Evolutionary conservation across 2,113 vertebrate genomes (phyloP).

Genomic region (Peromyscus leucopus): DNA sequence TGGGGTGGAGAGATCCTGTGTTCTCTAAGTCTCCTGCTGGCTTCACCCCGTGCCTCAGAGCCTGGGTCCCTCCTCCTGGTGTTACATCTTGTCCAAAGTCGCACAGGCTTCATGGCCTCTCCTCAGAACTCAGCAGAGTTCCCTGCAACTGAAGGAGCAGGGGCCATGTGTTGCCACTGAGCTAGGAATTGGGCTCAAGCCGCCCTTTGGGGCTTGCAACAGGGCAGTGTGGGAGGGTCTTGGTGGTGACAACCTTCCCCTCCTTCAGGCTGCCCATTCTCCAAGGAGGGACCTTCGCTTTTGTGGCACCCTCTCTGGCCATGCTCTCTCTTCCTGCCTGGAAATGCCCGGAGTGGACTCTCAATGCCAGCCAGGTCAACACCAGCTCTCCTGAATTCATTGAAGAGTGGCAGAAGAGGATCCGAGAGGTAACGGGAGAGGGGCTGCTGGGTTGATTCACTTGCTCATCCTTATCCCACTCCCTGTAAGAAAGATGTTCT

Average conservation of each 20-base stretch:
- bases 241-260: background rate
- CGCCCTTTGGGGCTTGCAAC: background rate
- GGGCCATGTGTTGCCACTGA: background rate
- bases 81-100: background rate
- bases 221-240: background rate
- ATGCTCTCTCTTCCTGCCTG: constrained; percentile 96
- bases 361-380: constrained; percentile 92
- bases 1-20: background rate
- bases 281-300: constrained; percentile 95
- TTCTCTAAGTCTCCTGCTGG: background rate
- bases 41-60: background rate
- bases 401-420: constrained; percentile 95
- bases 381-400: constrained; percentile 91
- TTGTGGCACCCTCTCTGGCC: constrained; percentile 94
- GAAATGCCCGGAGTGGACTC: constrained; percentile 96
- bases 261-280: constrained; percentile 94
- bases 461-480: background rate
- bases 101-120: background rate
- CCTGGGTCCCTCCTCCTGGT: background rate
- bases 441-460: too few relatives aligned
- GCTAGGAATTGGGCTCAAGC: background rate
- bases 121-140: background rate
- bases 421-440: constrained; percentile 91
- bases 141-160: background rate
- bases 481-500: background rate